Evolutionary conservation across 2,888 invertebrate genomes (phyloP), one percentile per base, ranked within the genome.

Genomic region (Heterodera filipjevi): DNA sequence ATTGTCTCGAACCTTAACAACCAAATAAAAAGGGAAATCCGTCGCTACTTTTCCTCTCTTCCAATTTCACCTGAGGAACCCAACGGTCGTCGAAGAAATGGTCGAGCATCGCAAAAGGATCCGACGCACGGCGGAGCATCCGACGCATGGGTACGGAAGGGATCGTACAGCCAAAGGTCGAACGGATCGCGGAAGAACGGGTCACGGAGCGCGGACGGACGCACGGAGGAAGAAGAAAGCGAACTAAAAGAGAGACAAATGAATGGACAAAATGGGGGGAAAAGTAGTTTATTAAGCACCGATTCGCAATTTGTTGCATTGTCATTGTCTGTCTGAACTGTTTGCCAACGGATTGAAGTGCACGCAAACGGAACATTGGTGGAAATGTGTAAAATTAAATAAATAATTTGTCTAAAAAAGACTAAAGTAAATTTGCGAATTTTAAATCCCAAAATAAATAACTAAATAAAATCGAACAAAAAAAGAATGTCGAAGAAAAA

Each of bases 111-210:
- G 68, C 68, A 8, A 68, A 68, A 2, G 68, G 68, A 35, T 68
- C 68, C 14, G 22, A 16, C 19, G 35, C 19, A 35, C 33, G 33
- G 22, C 68, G 68, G 27, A 59, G 27, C 59, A 27, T 59, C 5
- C 68, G 68, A 22, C 68, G 68, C 68, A 68, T 68, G 22, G 68
- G 68, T n/a, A 35, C 68, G 68, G 22, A 68, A 68, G 32, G 68
- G 68, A 19, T 68, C 68, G 68, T 68, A 68, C 16, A 68, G 22
- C 68, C 35, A 68, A 32, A 68, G 68, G 35, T 32, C 68, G 19
- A 32, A 1, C 14, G 66, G 66, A 30, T 68, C 68, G 19, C 68
- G 68, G 35, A 35, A 68, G 68, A 68, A 68, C 12, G 16, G 19
- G 6, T 12, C 32, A 10, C 68, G 68, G 16, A n/a, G 3, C 19